Conservation (phyloP, 2,113 vertebrate species). For the Tragelaphus buxtoni region DNA sequence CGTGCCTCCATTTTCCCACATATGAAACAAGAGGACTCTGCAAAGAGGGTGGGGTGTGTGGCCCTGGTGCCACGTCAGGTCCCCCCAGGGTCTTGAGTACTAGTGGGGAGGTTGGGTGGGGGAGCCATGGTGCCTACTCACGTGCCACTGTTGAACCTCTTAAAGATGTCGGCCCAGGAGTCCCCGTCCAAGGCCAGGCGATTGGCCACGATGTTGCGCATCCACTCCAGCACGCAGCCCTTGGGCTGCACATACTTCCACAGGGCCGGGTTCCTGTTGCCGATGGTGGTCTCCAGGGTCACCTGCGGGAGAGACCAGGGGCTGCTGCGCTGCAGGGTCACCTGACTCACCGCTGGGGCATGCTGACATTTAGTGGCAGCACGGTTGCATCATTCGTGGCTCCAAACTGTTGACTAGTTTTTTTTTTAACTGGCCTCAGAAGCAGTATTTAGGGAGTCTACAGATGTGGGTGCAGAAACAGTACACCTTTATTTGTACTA, state of each 20-base stretch:
- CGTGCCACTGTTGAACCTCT: slow-evolving; percentile 95
- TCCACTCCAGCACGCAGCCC: slow-evolving; percentile 90
- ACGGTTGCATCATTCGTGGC: fast-evolving
- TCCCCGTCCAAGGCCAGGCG: slow-evolving; percentile 84
- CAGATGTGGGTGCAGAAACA: neutral
- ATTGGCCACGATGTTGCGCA: slow-evolving; percentile 93
- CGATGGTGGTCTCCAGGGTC: slow-evolving; percentile 93
- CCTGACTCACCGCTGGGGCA: neutral
- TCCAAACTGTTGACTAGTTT: fast-evolving
- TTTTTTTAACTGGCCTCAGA: neutral
- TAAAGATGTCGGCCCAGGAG: slow-evolving; percentile 87
- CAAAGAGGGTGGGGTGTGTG: fast-evolving
- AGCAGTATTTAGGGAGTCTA: neutral
- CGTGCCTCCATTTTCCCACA: neutral
- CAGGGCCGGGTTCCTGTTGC: slow-evolving; percentile 88
- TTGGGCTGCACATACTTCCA: slow-evolving; percentile 90
- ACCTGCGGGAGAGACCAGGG: slow-evolving; percentile 80
- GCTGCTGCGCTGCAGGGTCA: neutral
- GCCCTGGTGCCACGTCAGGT: neutral
- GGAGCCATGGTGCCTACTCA: slow-evolving; percentile 70
- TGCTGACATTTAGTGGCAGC: neutral
- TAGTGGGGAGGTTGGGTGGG: too few species aligned
- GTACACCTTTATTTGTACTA: neutral
- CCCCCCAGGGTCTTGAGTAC: neutral
- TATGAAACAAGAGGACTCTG: neutral